Base-by-base conservation (phyloP, 2,113 vertebrate genomes). In the Neoarius graeffei region DNA sequence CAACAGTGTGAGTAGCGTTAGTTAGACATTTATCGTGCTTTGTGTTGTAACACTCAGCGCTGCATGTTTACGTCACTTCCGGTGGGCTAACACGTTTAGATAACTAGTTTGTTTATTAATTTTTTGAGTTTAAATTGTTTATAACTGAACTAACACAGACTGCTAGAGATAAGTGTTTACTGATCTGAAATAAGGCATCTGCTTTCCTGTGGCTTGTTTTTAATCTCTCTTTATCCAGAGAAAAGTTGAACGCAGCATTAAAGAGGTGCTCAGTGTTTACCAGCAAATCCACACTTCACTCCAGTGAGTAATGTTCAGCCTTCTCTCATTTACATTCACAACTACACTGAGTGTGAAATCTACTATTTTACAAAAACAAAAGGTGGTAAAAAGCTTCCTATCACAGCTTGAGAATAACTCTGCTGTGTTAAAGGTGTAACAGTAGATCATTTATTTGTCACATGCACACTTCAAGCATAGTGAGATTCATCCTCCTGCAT, bases 161-260 rank as follows among this genome's bases (percentile, higher is more conserved):
- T 73, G 69, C 2, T 52, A 23, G 23, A 19, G 35, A 23, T 74
- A 74, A 35, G 2, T 42, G 42, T 4, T 42, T 42, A 3, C 4
- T 42, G 42, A 42, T 0, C 7, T 52, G 42, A 25, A 23, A 25
- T 73, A 7, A 48, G 17, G 35, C 4, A 42, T 42, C 42, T 42
- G 35, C 5, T 2, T 8, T 9, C 1, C 15, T 73, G 30, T 76
- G 42, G 30, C 81, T 14, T 90, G 27, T 81, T 81, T 77, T 77
- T 77, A 8, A 74, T 81, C 85, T 79, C 85, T 79, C 76, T 84
- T 56, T 81, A 69, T 88, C 30, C 67, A 99, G 98, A 96, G 93
- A 93, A 98, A 96, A 92, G 97, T 99, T 88, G 98, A 99, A 89
- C 91, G 91, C 85, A 96, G 94, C 30, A 96, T 99, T 85, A 95